Base-by-base conservation (phyloP, 2,797 vertebrate species). In the Helostoma temminkii region DNA sequence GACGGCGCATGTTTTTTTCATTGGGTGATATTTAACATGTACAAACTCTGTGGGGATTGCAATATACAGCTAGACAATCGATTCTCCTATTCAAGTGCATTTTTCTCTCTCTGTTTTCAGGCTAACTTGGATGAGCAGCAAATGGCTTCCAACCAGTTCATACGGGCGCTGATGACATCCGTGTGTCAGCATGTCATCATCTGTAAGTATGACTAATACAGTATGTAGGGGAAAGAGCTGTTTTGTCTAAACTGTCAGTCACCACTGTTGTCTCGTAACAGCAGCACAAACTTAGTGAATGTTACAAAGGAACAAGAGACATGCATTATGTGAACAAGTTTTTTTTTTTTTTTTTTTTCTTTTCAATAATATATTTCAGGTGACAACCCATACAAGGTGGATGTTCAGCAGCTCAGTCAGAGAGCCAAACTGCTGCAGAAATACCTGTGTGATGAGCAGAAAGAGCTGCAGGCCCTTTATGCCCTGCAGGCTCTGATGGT, bases 401-500 rank as follows among this genome's bases (percentile, higher is more conserved):
- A 98, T 0, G 85, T 89, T 6, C 22, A 25, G 24, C 95, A 96
- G 77, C 94, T 99, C 83, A 91, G 59, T 66, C 92, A 80, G 61
- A 95, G 95, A 88, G 96, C 96, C 79, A 95, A 93, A 75, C 91
- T 99, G 83, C 94, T 99, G 67, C 95, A 96, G 91, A 96, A 95
- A 77, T 99, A 97, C 84, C 89, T 99, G 46, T 90, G 88, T 66
- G 96, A 98, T 0, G 97, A 98, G 81, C 92, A 95, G 82, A 98
- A 96, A 76, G 97, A 98, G 90, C 95, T 99, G 39, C 97, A 99
- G 92, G 98, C 97, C 0, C 96, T 99, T 47, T 99, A 98, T 0
- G 97, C 98, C 76, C 93, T 99, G 61, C 98, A 99, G 87, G 96
- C 96, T 66, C 95, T 99, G 68, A 96, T 99, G 94, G 96, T 98